These are phyloP conservation scores for Sandelia bainsii DNA, from an alignment of 2,797 vertebrate genomes.

Conservation along the genomic window DNA sequence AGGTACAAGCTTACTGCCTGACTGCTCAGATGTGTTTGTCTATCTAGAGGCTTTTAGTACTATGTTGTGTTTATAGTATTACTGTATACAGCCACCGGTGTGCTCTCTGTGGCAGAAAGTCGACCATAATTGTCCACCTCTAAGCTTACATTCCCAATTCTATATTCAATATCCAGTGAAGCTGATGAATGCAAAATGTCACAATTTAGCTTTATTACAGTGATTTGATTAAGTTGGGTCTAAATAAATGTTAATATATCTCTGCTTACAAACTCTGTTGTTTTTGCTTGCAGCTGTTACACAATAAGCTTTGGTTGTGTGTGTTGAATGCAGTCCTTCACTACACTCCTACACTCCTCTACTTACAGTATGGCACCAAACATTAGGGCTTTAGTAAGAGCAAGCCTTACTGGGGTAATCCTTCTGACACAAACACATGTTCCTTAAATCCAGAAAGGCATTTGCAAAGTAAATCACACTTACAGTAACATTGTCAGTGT, in stretches of 20 bases:
- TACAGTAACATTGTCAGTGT: neutral
- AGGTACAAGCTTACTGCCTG: constrained; percentile 81
- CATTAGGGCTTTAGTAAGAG: constrained; percentile 17
- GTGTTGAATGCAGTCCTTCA: constrained; percentile 18
- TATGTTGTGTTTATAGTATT: constrained; percentile 32
- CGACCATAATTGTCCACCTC: neutral
- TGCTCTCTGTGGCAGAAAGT: neutral
- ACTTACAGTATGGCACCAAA: constrained; percentile 12
- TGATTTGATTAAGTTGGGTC: neutral
- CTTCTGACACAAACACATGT: constrained; percentile 1
- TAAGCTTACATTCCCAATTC: neutral
- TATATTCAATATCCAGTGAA: neutral
- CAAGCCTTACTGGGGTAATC: neutral
- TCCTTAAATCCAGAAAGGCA: neutral
- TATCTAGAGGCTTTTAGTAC: constrained; percentile 12
- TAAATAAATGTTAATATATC: constrained; percentile 16
- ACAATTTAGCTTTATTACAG: neutral
- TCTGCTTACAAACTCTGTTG: constrained; percentile 19
- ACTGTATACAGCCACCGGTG: constrained; percentile 4
- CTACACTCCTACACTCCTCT: neutral
- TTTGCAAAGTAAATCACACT: neutral
- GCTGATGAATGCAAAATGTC: neutral
- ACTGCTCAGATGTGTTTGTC: constrained; percentile 23
- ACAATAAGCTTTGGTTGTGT: constrained; percentile 23
- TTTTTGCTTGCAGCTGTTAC: constrained; percentile 14